Percentiles rank a stretch among this genome's conserved stretches.
Evolutionary conservation across 2,888 invertebrate species (phyloP).

Genomic region (Rhimphoctona megacephalus): DNA sequence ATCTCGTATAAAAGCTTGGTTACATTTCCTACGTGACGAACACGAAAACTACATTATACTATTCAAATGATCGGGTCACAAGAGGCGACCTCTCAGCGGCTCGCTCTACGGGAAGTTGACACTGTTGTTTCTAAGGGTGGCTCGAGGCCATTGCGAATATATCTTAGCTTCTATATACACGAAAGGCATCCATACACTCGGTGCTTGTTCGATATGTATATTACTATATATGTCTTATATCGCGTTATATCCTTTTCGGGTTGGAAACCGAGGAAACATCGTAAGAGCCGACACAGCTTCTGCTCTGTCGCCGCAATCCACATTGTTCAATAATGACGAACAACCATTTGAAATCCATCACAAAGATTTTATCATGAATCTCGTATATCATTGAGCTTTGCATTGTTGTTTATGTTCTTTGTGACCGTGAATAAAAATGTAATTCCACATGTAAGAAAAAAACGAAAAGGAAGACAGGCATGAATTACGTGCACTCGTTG

Average conservation of each 20-base stretch:
- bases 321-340: constrained; percentile 37
- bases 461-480: background rate
- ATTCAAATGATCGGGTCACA: constrained; percentile 80
- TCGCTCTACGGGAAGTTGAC: constrained; percentile 79
- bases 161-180: constrained; percentile 77
- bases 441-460: background rate
- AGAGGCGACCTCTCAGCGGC: constrained; percentile 47
- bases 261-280: constrained; percentile 63
- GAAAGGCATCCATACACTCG: constrained; percentile 69
- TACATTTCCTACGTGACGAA: constrained; percentile 64
- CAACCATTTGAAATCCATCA: background rate
- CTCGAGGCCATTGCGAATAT: constrained; percentile 80
- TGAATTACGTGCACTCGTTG: constrained; percentile 32
- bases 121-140: constrained; percentile 83
- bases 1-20: constrained; percentile 48
- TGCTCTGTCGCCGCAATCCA: constrained; percentile 5
- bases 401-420: background rate
- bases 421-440: background rate
- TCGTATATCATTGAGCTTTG: background rate
- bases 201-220: constrained; percentile 66
- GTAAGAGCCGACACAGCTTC: constrained; percentile 33
- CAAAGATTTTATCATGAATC: background rate
- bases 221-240: constrained; percentile 38
- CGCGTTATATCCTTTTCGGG: constrained; percentile 67
- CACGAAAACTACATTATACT: constrained; percentile 82